Percentiles rank a stretch among this genome's conserved stretches.
Conservation (phyloP, 2,888 invertebrate species). For the Papilio elwesi region DNA sequence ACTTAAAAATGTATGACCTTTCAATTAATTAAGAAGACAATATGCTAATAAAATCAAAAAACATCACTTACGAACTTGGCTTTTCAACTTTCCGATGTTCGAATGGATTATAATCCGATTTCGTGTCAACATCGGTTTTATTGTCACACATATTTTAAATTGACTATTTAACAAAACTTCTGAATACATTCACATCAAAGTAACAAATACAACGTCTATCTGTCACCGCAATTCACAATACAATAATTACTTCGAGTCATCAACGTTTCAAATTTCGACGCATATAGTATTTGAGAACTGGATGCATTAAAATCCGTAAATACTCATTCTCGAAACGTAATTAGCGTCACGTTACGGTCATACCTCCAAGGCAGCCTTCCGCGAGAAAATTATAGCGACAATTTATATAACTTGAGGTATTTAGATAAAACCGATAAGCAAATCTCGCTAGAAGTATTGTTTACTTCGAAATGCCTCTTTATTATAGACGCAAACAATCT, state of each 20-base stretch:
- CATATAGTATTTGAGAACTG: conserved; percentile 15
- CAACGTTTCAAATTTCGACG: conserved; percentile 2
- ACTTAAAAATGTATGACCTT: too few species aligned
- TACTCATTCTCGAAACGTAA: conserved; percentile 4
- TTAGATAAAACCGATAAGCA: conserved; percentile 52
- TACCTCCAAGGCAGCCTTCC: conserved; percentile 14
- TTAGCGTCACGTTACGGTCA: conserved; percentile 12
- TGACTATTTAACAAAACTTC: not conserved
- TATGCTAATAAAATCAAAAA: conserved; percentile 30
- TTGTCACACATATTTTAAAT: conserved; percentile 26
- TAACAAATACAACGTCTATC: conserved; percentile 15
- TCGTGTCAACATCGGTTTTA: conserved; percentile 48
- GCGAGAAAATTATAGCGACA: conserved; percentile 24
- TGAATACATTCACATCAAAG: conserved; percentile 8
- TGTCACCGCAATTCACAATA: conserved; percentile 19
- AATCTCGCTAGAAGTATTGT: conserved; percentile 41
- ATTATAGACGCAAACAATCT: conserved; percentile 36
- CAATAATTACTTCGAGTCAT: conserved; percentile 21
- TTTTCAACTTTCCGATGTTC: conserved; percentile 75
- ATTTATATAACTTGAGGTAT: conserved; percentile 49
- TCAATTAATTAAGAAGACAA: too few species aligned
- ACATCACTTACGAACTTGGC: conserved; percentile 75
- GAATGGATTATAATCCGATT: conserved; percentile 70
- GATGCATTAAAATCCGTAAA: not conserved
- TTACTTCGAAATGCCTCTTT: conserved; percentile 33